Conservation (phyloP, 2,797 vertebrate genomes). For the Notolepis coatsorum region DNA sequence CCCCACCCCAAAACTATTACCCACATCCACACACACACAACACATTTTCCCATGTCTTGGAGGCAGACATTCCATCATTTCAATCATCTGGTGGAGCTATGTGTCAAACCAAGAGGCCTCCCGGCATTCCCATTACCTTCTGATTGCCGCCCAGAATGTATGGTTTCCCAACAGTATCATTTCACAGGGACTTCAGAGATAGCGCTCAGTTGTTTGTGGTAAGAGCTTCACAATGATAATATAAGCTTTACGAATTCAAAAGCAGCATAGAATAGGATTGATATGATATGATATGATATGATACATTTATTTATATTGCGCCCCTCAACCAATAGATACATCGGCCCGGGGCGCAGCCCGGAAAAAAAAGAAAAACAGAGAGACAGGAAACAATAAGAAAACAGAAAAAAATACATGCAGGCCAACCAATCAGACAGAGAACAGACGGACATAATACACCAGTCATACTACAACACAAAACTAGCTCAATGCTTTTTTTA, state of each 20-base stretch:
- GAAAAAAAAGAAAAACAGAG: too few relatives aligned
- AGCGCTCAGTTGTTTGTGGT: conserved; percentile 23
- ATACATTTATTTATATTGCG: too few relatives aligned
- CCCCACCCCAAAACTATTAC: too few relatives aligned
- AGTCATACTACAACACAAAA: too few relatives aligned
- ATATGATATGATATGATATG: too few relatives aligned
- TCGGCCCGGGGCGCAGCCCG: too few relatives aligned
- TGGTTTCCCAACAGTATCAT: conserved; percentile 34
- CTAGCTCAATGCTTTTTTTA: too few relatives aligned
- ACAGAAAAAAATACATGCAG: too few relatives aligned
- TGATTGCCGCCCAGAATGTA: conserved; percentile 33
- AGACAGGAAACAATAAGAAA: too few relatives aligned
- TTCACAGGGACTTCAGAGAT: conserved; percentile 24
- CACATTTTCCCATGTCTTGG: conserved; percentile 23
- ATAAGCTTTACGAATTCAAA: not conserved
- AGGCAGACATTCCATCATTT: conserved; percentile 37
- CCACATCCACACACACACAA: not conserved
- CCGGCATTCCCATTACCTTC: conserved; percentile 38
- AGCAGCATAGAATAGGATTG: not conserved
- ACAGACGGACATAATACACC: too few relatives aligned
- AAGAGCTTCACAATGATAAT: not conserved
- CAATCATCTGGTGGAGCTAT: conserved; percentile 42
- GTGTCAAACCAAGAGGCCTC: conserved; percentile 23
- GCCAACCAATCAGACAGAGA: too few relatives aligned
- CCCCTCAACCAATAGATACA: too few relatives aligned